Base-by-base conservation (phyloP, 2,888 invertebrate genomes). In the Leucophenga maculata region DNA sequence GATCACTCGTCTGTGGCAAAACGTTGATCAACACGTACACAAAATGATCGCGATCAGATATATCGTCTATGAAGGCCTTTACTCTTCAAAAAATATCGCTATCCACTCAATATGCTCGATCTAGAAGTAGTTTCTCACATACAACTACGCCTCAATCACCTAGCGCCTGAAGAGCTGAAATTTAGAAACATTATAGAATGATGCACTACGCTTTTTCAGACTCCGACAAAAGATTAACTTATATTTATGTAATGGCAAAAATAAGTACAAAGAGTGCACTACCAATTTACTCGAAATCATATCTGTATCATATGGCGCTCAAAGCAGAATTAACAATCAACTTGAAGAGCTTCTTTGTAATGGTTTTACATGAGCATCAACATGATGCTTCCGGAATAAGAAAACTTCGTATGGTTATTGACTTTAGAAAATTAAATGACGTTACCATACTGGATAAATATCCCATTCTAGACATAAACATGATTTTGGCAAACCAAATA, bases 271-370 rank as follows among this genome's bases (percentile, higher is more conserved):
- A 68, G 4, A 70, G 75, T 31, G 72, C 77, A 26, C 59, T 68
- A 16, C 86, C 85, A 4, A 75, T 84, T 16, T 76, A 75, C 65
- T 69, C 78, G 0, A 86, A 84, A 75, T 74, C 78, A 1, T 86
- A 87, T 69, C 60, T 84, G 31, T 84, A 83, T 65, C 85, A 86
- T 0, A 74, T 82, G 20, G 72, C 81, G 9, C 80, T 84, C 70
- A 77, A 79, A 69, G 26, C 69, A n/a, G n/a, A n/a, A n/a, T n/a
- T n/a, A n/a, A n/a, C n/a, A n/a, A n/a, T n/a, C n/a, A n/a, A 75
- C 78, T 85, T 1, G 31, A 74, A 6, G 74, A 79, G 73, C 71
- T 87, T 69, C 44, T 84, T 44, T 57, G 77, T 11, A 76, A 80
- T 59, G 69, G 73, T 0, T 78, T 85, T 1, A 82, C 83, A 18